These are phyloP conservation scores for Drosophila anomelani DNA, from an alignment of 2,888 invertebrate species.

Conservation along the genomic window DNA sequence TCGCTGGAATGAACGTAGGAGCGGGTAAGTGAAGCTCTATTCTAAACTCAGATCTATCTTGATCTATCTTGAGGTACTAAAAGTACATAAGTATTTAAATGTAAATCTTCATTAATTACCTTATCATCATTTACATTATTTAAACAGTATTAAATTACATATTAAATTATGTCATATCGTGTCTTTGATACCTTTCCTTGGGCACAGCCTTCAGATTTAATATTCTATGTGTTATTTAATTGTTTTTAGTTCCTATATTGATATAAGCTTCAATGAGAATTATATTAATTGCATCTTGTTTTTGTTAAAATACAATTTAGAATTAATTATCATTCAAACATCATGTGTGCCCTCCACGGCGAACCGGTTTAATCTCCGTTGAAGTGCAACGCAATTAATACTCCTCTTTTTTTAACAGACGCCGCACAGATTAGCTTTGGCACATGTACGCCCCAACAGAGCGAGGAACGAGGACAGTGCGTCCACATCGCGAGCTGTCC, in stretches of 20 bases:
- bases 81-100: no score
- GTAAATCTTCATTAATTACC: no score
- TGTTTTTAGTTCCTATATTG: no score
- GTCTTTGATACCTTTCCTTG: not conserved
- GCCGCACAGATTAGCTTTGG: constrained; percentile 69
- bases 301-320: not conserved
- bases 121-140: not conserved
- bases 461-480: constrained; percentile 71
- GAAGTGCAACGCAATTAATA: constrained; percentile 31
- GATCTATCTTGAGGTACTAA: not conserved
- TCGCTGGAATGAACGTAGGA: not conserved
- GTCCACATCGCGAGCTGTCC: constrained; percentile 74
- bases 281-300: not conserved
- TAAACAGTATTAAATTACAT: not conserved
- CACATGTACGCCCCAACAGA: constrained; percentile 66
- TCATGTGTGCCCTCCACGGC: not conserved
- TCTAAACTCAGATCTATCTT: not conserved
- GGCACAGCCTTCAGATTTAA: not conserved
- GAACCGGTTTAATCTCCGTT: constrained; percentile 51
- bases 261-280: not conserved
- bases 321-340: constrained; percentile 4
- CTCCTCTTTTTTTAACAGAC: constrained; percentile 13
- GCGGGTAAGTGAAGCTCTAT: constrained; percentile 56
- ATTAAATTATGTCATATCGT: no score
- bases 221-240: not conserved